Percentiles rank a stretch among this genome's conserved stretches.
These are phyloP conservation scores for Bombus balteatus DNA, from an alignment of 1,140 invertebrate species.

Conservation along the genomic window DNA sequence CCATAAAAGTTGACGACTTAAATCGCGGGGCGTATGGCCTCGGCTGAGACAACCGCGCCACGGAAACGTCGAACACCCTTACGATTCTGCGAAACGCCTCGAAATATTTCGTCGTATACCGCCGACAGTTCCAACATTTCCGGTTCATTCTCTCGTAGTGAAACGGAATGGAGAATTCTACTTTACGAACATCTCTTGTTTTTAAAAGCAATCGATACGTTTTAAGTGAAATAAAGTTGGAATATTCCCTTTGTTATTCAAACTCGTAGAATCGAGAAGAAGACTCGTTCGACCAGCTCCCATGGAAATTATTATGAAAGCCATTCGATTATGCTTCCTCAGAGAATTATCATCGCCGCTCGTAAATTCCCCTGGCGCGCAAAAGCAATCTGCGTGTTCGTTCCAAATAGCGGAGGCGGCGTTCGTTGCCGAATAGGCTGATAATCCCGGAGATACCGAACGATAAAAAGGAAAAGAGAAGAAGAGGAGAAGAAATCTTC, in stretches of 20 bases:
- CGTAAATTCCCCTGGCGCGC: constrained; percentile 59
- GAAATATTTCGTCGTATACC: constrained; percentile 60
- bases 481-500: constrained; percentile 40
- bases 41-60: constrained; percentile 18
- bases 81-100: constrained; percentile 61
- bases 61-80: constrained; percentile 61
- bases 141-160: background rate
- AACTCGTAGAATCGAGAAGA: background rate
- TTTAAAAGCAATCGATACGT: background rate
- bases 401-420: constrained; percentile 51
- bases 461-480: constrained; percentile 36
- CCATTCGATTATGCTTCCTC: constrained; percentile 62
- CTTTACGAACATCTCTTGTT: background rate
- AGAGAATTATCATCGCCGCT: constrained; percentile 57
- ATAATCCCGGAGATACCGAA: constrained; percentile 60
- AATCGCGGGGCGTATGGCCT: constrained; percentile 78
- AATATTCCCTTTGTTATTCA: background rate
- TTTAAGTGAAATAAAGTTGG: background rate
- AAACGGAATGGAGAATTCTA: background rate
- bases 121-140: background rate
- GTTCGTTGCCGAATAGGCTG: constrained; percentile 49
- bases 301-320: constrained; percentile 37
- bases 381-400: constrained; percentile 64
- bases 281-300: background rate
- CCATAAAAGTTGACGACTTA: constrained; percentile 81